A percentile compares a stretch with the other conserved stretches of the same genome.
phyloP scores from a whole-genome alignment of 2,797 vertebrate genomes.

The Setipinna tenuifilis region DNA sequence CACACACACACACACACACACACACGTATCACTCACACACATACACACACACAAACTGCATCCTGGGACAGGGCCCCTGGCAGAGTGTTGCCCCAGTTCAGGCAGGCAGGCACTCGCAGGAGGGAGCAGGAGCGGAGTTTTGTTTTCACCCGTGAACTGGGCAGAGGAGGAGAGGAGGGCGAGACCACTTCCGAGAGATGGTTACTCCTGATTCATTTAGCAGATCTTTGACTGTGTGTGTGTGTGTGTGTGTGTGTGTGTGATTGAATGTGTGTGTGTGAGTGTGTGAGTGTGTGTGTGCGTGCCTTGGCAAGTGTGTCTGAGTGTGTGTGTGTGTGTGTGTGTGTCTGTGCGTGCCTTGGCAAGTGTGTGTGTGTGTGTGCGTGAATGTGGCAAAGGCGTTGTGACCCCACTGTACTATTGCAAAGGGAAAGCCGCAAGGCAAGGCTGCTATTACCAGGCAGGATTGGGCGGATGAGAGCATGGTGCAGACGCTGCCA shows the following conservation, averaged over 20 bases:
- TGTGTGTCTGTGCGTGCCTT: neutral
- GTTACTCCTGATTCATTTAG: conserved; percentile 45
- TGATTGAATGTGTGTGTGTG: too few relatives aligned
- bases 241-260: too few relatives aligned
- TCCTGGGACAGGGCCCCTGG: conserved; percentile 40
- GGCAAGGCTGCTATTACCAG: conserved; percentile 49
- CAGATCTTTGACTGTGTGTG: neutral
- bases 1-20: too few relatives aligned
- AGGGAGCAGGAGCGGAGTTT: conserved; percentile 2
- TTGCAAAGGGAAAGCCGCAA: conserved; percentile 41
- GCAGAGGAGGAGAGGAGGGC: conserved; percentile 33
- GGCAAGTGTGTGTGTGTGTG: neutral
- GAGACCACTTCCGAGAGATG: conserved; percentile 42
- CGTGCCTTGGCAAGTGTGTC: neutral
- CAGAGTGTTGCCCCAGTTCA: conserved; percentile 62
- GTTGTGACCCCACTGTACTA: conserved; percentile 36
- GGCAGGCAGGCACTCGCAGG: conserved; percentile 41
- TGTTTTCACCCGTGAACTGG: conserved; percentile 26
- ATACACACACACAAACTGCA: neutral
- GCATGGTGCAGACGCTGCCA: conserved; percentile 30
- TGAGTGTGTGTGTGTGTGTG: neutral
- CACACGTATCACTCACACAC: too few relatives aligned
- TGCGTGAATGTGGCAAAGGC: neutral
- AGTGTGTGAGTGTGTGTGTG: conserved; percentile 1
- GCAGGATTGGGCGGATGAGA: conserved; percentile 35